Conservation (phyloP, 2,888 invertebrate genomes). For the Eupithecia centaureata region DNA sequence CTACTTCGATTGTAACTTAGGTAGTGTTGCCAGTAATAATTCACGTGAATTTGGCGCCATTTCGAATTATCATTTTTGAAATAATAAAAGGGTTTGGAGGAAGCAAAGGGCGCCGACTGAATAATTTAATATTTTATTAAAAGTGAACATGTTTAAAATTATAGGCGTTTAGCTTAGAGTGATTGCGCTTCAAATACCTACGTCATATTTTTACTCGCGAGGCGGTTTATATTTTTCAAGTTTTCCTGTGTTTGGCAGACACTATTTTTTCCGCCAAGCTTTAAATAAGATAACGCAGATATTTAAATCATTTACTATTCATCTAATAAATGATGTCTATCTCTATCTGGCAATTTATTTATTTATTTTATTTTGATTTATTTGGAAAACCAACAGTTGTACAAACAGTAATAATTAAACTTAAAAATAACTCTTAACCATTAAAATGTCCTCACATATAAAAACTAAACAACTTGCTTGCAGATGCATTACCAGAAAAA, state of each 20-base stretch:
- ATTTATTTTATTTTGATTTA: too few relatives aligned
- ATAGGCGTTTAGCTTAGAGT: constrained; percentile 2
- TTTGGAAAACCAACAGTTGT: too few relatives aligned
- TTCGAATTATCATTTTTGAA: constrained; percentile 41
- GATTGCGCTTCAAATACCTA: neutral
- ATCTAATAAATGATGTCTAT: too few relatives aligned
- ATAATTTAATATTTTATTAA: constrained; percentile 15
- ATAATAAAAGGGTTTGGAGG: constrained; percentile 46
- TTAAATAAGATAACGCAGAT: neutral
- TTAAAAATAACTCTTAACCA: too few relatives aligned
- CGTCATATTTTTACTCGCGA: neutral
- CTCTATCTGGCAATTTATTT: too few relatives aligned
- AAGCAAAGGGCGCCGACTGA: constrained; percentile 26
- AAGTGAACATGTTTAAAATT: constrained; percentile 2
- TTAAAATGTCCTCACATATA: too few relatives aligned
- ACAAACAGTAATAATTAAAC: too few relatives aligned
- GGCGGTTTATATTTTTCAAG: neutral
- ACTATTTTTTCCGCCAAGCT: neutral
- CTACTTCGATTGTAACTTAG: constrained; percentile 43
- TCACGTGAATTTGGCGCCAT: constrained; percentile 47
- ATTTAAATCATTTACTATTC: too few relatives aligned
- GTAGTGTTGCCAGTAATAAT: constrained; percentile 46
- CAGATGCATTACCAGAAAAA: too few relatives aligned
- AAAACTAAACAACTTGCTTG: too few relatives aligned
- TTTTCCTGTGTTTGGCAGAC: too few relatives aligned